Percentiles rank a stretch among this genome's conserved stretches.
Evolutionary conservation across 2,113 vertebrate species (phyloP).

Genomic region (Caloenas nicobarica): DNA sequence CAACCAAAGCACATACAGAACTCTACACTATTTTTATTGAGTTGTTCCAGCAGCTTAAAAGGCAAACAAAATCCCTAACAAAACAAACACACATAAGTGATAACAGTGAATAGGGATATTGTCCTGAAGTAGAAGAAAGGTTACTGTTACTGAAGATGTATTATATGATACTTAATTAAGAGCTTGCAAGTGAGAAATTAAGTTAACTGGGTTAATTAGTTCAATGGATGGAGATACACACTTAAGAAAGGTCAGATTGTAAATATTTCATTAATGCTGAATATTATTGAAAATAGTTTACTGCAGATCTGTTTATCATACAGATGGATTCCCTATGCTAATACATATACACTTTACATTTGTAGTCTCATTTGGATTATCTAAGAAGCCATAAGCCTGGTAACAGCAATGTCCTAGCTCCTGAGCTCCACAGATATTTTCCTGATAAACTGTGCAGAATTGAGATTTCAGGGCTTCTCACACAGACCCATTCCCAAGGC

Average conservation of each 20-base stretch:
- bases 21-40: neutral
- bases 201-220: slow-evolving; percentile 47
- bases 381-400: neutral
- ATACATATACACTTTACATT: slow-evolving; percentile 17
- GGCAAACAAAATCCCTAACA: neutral
- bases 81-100: neutral
- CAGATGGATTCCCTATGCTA: neutral
- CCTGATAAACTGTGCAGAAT: neutral
- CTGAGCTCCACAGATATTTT: neutral
- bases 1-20: neutral
- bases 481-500: neutral
- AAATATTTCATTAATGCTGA: neutral
- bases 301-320: neutral
- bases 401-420: neutral
- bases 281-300: neutral
- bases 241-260: neutral
- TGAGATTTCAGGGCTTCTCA: neutral
- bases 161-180: slow-evolving; percentile 47
- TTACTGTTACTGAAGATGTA: slow-evolving; percentile 24
- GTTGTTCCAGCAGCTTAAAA: slow-evolving; percentile 17
- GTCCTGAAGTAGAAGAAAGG: slow-evolving; percentile 21
- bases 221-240: slow-evolving; percentile 17
- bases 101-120: slow-evolving; percentile 24
- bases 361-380: neutral
- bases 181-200: slow-evolving; percentile 51